Base-by-base conservation (phyloP, 2,797 vertebrate genomes). In the Tenualosa thibaudeaui region DNA sequence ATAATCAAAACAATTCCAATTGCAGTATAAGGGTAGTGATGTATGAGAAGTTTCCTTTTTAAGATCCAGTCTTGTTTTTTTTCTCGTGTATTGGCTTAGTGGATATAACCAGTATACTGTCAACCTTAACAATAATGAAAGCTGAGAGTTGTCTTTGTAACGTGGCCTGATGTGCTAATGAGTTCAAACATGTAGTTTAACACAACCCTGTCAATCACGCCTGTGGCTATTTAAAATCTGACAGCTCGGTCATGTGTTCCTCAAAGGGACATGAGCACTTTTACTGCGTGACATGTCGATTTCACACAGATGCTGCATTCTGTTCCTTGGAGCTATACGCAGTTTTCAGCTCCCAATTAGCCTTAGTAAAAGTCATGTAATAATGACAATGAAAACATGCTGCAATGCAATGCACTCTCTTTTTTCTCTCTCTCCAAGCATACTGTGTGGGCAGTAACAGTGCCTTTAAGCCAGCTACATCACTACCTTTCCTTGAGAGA, bases 121-220 rank as follows among this genome's bases (percentile, higher is more conserved):
- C 71, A 78, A 46, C 43, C 82, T 86, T 84, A 91, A 88, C 89
- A 87, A 89, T 91, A 91, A 92, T 88, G 86, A 85, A 90, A 88
- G 90, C 88, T 88, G 86, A 86, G 87, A 87, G 58, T 89, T 85
- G 83, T 92, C 71, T 75, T 60, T 87, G 89, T 84, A 87, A 84
- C 82, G 22, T 87, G 87, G 88, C 90, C 92, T 93, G 90, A 93
- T 92, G 92, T 93, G 93, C 89, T 94, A 94, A 94, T 93, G 93
- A 93, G 91, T 93, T 94, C 90, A 94, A 95, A 93, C 89, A 90
- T 87, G 87, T 89, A 93, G 92, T 94, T 95, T 94, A 93, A 94
- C 93, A 91, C 91, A 86, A 84, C 89, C 85, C 89, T 95, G 94
- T 93, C 94, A 95, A 94, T 95, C 94, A 95, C 91, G 91, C 91